Conservation (phyloP, 2,797 vertebrate genomes). For the Podarcis siculus region DNA sequence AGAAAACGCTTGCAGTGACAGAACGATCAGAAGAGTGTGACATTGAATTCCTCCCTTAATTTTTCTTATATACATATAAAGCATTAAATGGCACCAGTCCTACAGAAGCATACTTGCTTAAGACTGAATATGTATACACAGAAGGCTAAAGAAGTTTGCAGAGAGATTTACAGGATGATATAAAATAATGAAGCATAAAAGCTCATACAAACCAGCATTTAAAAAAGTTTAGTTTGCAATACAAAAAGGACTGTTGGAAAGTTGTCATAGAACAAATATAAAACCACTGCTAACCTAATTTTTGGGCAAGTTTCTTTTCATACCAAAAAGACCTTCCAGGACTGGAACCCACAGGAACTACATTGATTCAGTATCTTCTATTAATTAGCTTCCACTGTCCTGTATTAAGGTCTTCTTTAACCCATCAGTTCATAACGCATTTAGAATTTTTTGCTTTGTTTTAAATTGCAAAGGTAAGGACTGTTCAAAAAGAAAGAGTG, state of each 20-base stretch:
- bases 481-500: slow-evolving; percentile 22
- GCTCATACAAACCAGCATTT: slow-evolving; percentile 11
- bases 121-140: neutral
- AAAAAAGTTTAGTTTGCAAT: slow-evolving; percentile 31
- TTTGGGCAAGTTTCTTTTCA: neutral
- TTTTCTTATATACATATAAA: slow-evolving; percentile 27
- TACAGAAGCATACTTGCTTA: slow-evolving; percentile 5
- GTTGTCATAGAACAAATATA: neutral
- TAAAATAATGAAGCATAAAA: slow-evolving; percentile 33
- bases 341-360: neutral
- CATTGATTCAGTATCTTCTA: neutral
- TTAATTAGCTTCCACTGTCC: slow-evolving; percentile 37
- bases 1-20: neutral
- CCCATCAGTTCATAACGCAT: slow-evolving; percentile 40
- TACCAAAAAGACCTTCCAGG: neutral
- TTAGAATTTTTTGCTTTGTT: slow-evolving; percentile 45
- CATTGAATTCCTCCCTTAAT: no score
- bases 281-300: slow-evolving; percentile 1
- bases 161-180: slow-evolving; percentile 7
- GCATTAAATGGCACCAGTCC: slow-evolving; percentile 9
- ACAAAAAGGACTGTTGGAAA: slow-evolving; percentile 35
- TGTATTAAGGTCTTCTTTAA: slow-evolving; percentile 35
- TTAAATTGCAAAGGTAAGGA: slow-evolving; percentile 31
- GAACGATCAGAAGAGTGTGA: no score
- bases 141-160: neutral